Evolutionary conservation across 2,888 invertebrate genomes (phyloP).

Genomic region (Andrena marginata): DNA sequence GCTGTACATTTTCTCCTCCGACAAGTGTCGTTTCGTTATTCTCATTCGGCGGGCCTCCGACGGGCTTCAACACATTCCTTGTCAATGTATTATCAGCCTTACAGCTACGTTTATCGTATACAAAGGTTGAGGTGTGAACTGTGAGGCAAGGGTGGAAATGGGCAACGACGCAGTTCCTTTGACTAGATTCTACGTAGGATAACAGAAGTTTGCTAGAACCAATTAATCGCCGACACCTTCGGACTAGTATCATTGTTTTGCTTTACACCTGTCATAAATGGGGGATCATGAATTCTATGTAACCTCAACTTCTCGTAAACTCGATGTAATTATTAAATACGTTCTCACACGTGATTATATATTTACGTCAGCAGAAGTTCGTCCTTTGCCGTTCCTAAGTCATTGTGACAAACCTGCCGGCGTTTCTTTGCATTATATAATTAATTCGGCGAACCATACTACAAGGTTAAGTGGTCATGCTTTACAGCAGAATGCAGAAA

Average conservation of each 20-base stretch:
- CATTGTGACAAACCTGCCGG: conserved; percentile 12
- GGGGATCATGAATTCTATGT: background rate
- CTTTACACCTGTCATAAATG: conserved; percentile 12
- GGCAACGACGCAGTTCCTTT: conserved; percentile 18
- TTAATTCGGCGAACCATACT: background rate
- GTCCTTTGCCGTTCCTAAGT: background rate
- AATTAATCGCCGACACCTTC: conserved; percentile 36
- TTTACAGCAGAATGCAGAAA: background rate
- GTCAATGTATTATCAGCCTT: background rate
- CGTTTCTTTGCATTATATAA: conserved; percentile 32
- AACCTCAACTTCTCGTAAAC: conserved; percentile 18
- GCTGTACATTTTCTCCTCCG: background rate
- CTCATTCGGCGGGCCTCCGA: background rate
- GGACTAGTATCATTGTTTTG: conserved; percentile 42
- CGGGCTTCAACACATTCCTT: background rate
- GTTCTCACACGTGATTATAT: background rate
- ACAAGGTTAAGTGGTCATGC: conserved; percentile 16
- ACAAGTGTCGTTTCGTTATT: background rate
- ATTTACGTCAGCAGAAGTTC: background rate
- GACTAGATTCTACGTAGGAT: conserved; percentile 40
- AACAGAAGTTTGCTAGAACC: conserved; percentile 2
- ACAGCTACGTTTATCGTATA: conserved; percentile 24
- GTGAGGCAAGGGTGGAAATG: conserved; percentile 1
- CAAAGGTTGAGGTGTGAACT: conserved; percentile 30
- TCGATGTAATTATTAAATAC: background rate